Evolutionary conservation across 2,797 vertebrate genomes (phyloP).

Genomic region (Meriones psammophilus): DNA sequence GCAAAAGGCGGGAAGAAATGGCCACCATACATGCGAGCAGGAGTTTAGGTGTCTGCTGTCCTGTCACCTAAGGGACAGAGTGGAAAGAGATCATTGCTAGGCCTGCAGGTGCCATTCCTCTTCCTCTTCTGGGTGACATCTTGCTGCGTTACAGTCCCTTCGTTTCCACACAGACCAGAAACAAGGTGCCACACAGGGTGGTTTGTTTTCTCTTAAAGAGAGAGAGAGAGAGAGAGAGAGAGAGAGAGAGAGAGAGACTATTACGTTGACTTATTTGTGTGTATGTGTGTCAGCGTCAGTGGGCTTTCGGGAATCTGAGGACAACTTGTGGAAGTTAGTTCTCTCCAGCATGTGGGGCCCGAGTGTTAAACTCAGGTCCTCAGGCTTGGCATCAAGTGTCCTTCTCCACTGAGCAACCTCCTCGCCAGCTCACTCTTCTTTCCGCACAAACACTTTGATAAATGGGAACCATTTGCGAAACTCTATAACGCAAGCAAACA

Average conservation of each 20-base stretch:
- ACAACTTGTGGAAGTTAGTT: background rate
- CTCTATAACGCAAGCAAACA: conserved; percentile 55
- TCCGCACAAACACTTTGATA: conserved; percentile 39
- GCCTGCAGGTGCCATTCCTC: accelerated
- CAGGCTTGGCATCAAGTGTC: background rate
- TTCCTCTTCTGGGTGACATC: too few relatives aligned
- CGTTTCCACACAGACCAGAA: background rate
- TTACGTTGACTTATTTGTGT: background rate
- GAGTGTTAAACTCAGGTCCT: background rate
- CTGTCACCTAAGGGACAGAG: accelerated
- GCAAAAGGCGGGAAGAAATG: background rate
- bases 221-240: too few relatives aligned
- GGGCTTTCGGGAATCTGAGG: background rate
- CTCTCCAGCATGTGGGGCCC: background rate
- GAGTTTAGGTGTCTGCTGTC: background rate
- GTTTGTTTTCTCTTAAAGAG: background rate
- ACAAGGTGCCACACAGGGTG: background rate
- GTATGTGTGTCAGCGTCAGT: background rate
- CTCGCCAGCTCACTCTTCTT: background rate
- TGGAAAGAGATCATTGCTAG: background rate
- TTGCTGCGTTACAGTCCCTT: too few relatives aligned
- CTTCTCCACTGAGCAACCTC: background rate
- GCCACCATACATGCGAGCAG: accelerated
- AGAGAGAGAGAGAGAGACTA: background rate
- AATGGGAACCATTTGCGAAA: conserved; percentile 72